Evolutionary conservation across 2,797 vertebrate species (phyloP).

Genomic region (Catostomus latipinnis): DNA sequence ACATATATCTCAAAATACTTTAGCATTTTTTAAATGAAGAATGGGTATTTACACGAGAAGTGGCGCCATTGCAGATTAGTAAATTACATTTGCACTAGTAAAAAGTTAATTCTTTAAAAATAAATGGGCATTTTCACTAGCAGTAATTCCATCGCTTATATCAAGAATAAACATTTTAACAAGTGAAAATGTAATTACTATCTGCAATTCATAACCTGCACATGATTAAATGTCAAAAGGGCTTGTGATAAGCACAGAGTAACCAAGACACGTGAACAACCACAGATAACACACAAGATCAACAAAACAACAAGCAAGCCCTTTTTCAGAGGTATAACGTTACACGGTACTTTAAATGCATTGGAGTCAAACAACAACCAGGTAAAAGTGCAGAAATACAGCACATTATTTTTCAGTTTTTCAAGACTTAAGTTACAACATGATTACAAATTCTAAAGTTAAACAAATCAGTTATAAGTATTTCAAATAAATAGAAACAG

Average conservation of each 20-base stretch:
- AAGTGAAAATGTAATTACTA: too few species aligned
- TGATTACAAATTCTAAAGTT: conserved; percentile 35
- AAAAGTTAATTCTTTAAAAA: too few species aligned
- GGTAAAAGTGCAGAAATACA: conserved; percentile 16
- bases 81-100: too few species aligned
- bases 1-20: too few species aligned
- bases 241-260: conserved; percentile 7
- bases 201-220: too few species aligned
- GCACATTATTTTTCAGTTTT: neutral
- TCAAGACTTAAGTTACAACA: conserved; percentile 13
- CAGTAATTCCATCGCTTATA: too few species aligned
- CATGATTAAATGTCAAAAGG: too few species aligned
- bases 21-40: too few species aligned
- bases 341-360: neutral
- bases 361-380: neutral
- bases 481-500: conserved; percentile 62
- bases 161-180: too few species aligned
- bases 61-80: too few species aligned
- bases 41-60: too few species aligned
- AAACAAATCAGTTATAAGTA: conserved; percentile 3
- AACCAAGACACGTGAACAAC: conserved; percentile 39
- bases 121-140: too few species aligned
- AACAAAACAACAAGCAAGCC: conserved; percentile 19
- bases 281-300: conserved; percentile 25
- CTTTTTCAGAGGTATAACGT: neutral